Evolutionary conservation across 2,113 vertebrate genomes (phyloP).

Genomic region (Gulo gulo): DNA sequence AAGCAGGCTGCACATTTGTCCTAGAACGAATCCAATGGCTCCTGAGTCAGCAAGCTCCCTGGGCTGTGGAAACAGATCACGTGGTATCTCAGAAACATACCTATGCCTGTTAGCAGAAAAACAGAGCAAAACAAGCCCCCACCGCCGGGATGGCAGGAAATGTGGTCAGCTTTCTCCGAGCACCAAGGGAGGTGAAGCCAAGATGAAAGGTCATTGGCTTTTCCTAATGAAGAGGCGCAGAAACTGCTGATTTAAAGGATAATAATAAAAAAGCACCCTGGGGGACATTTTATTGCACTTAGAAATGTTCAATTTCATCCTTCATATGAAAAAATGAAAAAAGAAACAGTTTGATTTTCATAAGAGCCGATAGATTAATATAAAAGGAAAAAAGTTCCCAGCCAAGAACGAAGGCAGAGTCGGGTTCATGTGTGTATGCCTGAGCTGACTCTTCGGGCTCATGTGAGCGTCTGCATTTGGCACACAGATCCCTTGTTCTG

Average conservation of each 20-base stretch:
- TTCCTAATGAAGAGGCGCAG: constrained; percentile 79
- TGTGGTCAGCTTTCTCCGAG: constrained; percentile 72
- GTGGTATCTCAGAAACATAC: constrained; percentile 69
- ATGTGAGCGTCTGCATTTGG: constrained; percentile 81
- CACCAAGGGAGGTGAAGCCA: constrained; percentile 66
- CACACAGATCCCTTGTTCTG: constrained; percentile 80
- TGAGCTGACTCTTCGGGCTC: constrained; percentile 75
- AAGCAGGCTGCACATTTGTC: constrained; percentile 72
- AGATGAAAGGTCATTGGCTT: constrained; percentile 80
- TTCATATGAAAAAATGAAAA: constrained; percentile 73
- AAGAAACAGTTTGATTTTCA: constrained; percentile 76
- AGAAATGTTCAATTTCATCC: constrained; percentile 79
- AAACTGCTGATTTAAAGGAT: constrained; percentile 82
- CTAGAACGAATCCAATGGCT: constrained; percentile 78
- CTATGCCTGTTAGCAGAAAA: constrained; percentile 76
- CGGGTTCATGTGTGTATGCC: constrained; percentile 75
- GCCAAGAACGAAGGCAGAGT: constrained; percentile 71
- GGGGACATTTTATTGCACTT: constrained; percentile 79
- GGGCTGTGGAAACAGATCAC: constrained; percentile 75
- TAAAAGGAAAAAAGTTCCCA: constrained; percentile 79
- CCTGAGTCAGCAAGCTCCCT: constrained; percentile 75
- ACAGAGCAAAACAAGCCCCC: constrained; percentile 50
- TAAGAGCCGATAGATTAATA: constrained; percentile 78
- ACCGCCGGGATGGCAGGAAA: constrained; percentile 71
- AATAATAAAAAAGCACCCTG: constrained; percentile 74